Percentiles rank a stretch among this genome's conserved stretches.
phyloP scores from a whole-genome alignment of 2,113 vertebrate genomes.

The Pachypanchax playfairii region DNA sequence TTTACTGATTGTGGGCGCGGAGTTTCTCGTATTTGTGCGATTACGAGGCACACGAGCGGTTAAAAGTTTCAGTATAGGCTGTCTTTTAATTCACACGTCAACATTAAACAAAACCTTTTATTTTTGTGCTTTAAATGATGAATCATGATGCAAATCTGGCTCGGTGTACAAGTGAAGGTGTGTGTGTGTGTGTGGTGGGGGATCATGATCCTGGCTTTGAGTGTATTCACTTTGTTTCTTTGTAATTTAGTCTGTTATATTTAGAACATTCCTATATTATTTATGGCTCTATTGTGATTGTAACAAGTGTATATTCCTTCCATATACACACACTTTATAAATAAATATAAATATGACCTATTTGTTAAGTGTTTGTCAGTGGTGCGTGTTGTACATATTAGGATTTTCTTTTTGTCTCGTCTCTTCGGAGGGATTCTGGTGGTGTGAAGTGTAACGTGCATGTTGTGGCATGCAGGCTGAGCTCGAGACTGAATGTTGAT shows the following conservation, averaged over 20 bases:
- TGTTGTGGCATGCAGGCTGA: conserved; percentile 43
- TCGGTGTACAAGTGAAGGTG: conserved; percentile 14
- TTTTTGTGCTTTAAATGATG: conserved; percentile 27
- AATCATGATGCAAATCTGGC: conserved; percentile 28
- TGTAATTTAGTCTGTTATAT: conserved; percentile 71
- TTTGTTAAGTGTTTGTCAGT: conserved; percentile 71
- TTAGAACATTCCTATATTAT: conserved; percentile 83
- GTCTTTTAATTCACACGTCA: too few relatives aligned
- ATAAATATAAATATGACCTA: conserved; percentile 66
- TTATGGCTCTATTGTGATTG: conserved; percentile 80
- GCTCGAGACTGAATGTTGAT: conserved; percentile 63
- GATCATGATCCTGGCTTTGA: not conserved
- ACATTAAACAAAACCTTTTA: not conserved
- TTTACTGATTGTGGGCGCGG: not conserved
- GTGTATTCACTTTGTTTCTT: conserved; percentile 35
- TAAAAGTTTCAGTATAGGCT: too few relatives aligned
- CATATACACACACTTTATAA: conserved; percentile 65
- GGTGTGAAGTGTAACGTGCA: conserved; percentile 53
- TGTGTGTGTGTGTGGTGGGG: conserved; percentile 2
- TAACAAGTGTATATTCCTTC: conserved; percentile 76
- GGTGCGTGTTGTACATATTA: conserved; percentile 71
- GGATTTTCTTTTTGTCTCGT: conserved; percentile 36
- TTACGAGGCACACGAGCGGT: too few relatives aligned
- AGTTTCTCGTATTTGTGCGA: not conserved
- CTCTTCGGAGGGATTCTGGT: conserved; percentile 61